A percentile compares a stretch with the other conserved stretches of the same genome.
Conservation (phyloP, 2,113 vertebrate species). For the Podarcis raffonei region DNA sequence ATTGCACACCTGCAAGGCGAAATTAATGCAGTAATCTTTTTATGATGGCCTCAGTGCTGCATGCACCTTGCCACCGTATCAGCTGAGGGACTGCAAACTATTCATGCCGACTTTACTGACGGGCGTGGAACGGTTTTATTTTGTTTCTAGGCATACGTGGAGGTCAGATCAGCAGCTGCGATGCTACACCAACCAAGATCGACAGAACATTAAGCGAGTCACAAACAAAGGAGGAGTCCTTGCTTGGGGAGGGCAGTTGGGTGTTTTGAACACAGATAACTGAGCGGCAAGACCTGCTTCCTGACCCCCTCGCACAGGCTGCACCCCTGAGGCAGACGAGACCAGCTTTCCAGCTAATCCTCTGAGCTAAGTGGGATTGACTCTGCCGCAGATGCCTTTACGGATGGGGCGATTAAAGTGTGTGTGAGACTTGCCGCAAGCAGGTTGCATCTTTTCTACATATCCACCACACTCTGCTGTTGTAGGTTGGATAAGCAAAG, state of each 20-base stretch:
- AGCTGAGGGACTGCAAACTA: neutral
- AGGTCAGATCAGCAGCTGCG: neutral
- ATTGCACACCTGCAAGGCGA: neutral
- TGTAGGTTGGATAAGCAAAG: neutral
- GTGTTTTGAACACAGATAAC: neutral
- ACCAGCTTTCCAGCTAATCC: neutral
- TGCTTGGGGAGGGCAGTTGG: neutral
- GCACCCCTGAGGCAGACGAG: neutral
- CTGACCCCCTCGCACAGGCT: neutral
- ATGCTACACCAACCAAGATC: neutral
- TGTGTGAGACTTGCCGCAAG: no score
- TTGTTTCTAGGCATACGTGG: neutral
- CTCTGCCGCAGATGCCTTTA: neutral
- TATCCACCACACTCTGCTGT: neutral
- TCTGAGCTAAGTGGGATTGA: constrained; percentile 3
- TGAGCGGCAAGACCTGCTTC: neutral
- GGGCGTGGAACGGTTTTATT: neutral
- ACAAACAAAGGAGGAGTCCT: neutral
- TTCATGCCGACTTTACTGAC: neutral
- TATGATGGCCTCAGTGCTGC: neutral
- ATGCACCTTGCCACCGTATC: neutral
- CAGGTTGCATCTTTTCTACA: neutral
- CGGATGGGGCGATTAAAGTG: neutral
- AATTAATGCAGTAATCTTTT: neutral
- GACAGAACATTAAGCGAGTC: neutral